phyloP scores from a whole-genome alignment of 2,113 vertebrate genomes.

The Heloderma charlesbogerti region DNA sequence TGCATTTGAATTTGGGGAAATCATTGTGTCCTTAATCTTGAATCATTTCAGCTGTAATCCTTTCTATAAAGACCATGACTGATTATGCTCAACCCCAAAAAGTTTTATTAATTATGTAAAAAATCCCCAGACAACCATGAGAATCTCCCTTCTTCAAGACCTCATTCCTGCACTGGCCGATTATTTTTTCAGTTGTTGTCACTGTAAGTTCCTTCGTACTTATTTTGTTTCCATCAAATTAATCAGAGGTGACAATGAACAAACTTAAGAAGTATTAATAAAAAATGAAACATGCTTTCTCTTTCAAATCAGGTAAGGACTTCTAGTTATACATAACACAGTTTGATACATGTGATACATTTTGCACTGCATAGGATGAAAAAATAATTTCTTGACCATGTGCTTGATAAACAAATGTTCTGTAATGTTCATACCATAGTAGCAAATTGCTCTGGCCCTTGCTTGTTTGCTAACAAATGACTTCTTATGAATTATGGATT shows the following conservation, averaged over 20 bases:
- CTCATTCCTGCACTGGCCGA: not conserved
- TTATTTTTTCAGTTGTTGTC: not conserved
- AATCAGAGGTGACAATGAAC: not conserved
- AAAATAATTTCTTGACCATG: not conserved
- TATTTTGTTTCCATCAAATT: not conserved
- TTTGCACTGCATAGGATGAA: not conserved
- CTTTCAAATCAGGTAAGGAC: not conserved
- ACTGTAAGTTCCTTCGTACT: not conserved
- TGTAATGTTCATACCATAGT: accelerated
- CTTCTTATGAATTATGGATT: accelerated
- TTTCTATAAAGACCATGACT: constrained; percentile 7
- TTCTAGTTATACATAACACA: accelerated
- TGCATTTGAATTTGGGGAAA: not conserved
- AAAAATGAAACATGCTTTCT: not conserved
- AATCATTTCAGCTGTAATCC: not conserved
- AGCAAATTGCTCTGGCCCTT: not conserved
- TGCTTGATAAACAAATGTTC: not conserved
- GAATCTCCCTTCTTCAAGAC: not conserved
- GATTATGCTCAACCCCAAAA: not conserved
- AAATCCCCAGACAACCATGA: not conserved
- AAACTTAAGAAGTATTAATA: not conserved
- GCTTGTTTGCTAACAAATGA: accelerated
- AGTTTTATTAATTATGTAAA: not conserved
- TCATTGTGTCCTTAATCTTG: not conserved
- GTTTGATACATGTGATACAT: not conserved